phyloP scores from a whole-genome alignment of 2,888 invertebrate species.

The Parapristionchus giblindavisi region DNA sequence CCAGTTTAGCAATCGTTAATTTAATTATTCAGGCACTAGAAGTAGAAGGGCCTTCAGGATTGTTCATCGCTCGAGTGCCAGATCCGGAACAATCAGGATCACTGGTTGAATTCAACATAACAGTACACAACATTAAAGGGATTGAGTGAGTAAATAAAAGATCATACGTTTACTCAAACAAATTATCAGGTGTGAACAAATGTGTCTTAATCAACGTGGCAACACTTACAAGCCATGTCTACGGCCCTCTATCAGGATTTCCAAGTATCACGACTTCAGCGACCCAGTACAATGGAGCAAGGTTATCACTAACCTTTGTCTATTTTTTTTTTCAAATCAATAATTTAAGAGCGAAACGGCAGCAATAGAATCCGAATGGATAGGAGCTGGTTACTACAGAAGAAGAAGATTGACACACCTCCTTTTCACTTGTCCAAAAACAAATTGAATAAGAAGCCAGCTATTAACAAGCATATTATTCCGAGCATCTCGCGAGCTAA shows the following conservation, averaged over 20 bases:
- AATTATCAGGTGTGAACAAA: constrained; percentile 24
- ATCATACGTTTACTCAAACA: neutral
- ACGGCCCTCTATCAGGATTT: neutral
- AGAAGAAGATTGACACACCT: constrained; percentile 17
- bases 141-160: neutral
- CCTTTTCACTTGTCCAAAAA: constrained; percentile 7
- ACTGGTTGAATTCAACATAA: constrained; percentile 26
- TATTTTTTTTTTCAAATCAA: neutral
- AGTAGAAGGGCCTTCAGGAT: neutral
- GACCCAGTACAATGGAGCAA: constrained; percentile 14
- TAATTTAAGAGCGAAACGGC: constrained; percentile 14
- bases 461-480: neutral
- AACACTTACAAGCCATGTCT: constrained; percentile 24
- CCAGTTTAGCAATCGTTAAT: no score
- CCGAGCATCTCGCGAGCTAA: constrained; percentile 32
- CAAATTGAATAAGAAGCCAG: neutral
- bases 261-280: constrained; percentile 14
- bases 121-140: neutral
- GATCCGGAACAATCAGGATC: constrained; percentile 27
- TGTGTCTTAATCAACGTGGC: constrained; percentile 15
- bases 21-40: constrained; percentile 5
- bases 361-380: constrained; percentile 25
- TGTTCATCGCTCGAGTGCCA: constrained; percentile 7
- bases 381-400: constrained; percentile 26
- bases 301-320: neutral